Base-by-base conservation (phyloP, 2,888 invertebrate species). In the Zaprionus obscuricornis region DNA sequence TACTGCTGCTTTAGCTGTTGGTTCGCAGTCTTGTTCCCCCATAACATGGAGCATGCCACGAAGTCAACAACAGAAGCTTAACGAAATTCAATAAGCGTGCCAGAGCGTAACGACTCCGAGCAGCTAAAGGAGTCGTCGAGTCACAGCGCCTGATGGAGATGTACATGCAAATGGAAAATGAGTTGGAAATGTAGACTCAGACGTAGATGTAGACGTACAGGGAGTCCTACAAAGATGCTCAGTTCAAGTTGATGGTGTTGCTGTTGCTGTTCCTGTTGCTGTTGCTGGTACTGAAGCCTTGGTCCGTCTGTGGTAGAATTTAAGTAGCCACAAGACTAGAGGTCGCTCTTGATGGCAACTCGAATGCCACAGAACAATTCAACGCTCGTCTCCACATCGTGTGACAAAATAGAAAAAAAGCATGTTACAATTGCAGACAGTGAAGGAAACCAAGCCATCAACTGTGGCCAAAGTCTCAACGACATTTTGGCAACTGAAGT, bases 1-100 rank as follows among this genome's bases (percentile, higher is more conserved):
- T 58, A 58, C 49, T 88, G 68, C 87, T 88, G 33, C 71, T 71
- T 46, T 88, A 88, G 17, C 26, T 58, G 59, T 47, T 88, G 68
- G 88, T 88, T 52, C 78, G 78, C 36, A 72, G 40, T 14, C 70
- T 88, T 2, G 71, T 72, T 87, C 57, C 74, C 87, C 13, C 57
- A 49, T 2, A 62, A 62, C n/a, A 27, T 22, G 46, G 50, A 27
- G n/a, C n/a, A n/a, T 24, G 47, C 29, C 31, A 29, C 7, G 27
- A 39, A 45, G 58, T 31, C 60, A 52, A 52, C 62, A 36, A 46
- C 56, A 39, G 24, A 59, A 51, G 49, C 82, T 76, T 76, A 85
- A 49, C 68, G 62, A 68, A 71, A 74, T 83, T 71, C 79, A 74
- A 78, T 85, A 78, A 74, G 75, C 70, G 74, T 58, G 70, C 74